Evolutionary conservation across 2,797 vertebrate species (phyloP), one percentile per base, ranked within the genome.

Genomic region (Limnodromus scolopaceus): DNA sequence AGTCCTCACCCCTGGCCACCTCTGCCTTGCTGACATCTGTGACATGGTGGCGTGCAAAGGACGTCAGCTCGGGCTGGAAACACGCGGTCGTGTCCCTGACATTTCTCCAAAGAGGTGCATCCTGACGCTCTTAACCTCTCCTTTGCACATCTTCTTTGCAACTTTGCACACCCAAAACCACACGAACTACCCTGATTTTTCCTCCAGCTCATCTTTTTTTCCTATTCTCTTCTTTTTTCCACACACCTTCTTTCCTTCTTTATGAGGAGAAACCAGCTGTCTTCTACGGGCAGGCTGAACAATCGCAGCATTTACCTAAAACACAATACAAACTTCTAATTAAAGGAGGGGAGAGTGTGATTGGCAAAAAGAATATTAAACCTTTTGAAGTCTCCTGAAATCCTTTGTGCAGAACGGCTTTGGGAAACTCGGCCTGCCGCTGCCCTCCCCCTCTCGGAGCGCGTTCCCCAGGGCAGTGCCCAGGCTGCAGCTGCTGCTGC

Each of bases 381-480:
- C 60, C 86, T 85, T 65, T 84, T 28, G 82, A 27, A 76, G 72
- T 32, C 80, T 93, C 84, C 68, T 80, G 74, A 84, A 84, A 71
- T 46, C 89, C 93, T 93, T 96, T 93, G 94, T 97, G 96, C 14
- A 8, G 74, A 88, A 28, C 4, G 48, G 95, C 93, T 94, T 84
- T 90, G 92, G 90, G 89, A 94, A 93, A 61, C 1, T 5, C 55
- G 20, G 87, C 89, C 93, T 81, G 65, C 61, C 34, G 36, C 91
- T 92, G 79, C 87, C 89, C 95, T 95, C 93, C 87, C 95, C 95
- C 85, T 96, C 93, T 61, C 9, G 13, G 81, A 51, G 84, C 61
- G 43, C 45, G 11, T 75, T 95, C 95, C 95, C 92, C 79, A 91
- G 93, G 94, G 96, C 96, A 97, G 91, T 93, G 96, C 92, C 84